phyloP scores from a whole-genome alignment of 1,140 invertebrate genomes.

The Ceratina calcarata region DNA sequence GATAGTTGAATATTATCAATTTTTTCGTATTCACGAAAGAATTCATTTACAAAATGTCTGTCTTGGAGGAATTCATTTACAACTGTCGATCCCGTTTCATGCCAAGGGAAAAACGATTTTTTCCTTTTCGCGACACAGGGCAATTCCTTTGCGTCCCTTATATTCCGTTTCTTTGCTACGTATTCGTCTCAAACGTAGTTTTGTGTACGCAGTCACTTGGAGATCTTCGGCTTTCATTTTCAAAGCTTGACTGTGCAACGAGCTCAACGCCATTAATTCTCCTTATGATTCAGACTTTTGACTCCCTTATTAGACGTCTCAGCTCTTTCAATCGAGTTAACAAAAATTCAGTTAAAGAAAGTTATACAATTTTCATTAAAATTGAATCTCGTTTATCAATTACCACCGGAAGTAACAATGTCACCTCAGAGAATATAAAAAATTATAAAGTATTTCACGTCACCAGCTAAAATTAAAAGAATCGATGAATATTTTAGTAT shows the following conservation, averaged over 20 bases:
- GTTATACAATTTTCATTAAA: no score
- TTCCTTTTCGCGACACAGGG: neutral
- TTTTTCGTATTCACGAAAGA: no score
- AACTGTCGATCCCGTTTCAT: constrained; percentile 17
- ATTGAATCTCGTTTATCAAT: no score
- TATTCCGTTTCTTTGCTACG: neutral
- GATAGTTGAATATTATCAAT: no score
- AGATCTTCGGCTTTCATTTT: neutral
- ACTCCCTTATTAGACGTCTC: neutral
- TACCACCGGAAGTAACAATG: no score
- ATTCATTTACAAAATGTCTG: constrained; percentile 7
- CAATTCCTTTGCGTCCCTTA: constrained; percentile 8
- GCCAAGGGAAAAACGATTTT: neutral
- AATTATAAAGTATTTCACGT: no score
- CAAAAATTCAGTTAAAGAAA: neutral
- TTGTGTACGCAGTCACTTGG: neutral
- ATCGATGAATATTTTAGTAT: no score
- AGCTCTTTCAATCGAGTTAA: neutral
- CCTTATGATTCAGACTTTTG: neutral
- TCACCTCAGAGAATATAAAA: no score
- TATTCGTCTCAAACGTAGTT: neutral
- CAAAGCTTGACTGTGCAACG: neutral
- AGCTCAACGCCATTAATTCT: neutral
- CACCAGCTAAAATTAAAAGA: no score
- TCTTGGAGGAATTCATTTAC: neutral